Base-by-base conservation (phyloP, 2,797 vertebrate genomes). In the Sebastes diaconus region DNA sequence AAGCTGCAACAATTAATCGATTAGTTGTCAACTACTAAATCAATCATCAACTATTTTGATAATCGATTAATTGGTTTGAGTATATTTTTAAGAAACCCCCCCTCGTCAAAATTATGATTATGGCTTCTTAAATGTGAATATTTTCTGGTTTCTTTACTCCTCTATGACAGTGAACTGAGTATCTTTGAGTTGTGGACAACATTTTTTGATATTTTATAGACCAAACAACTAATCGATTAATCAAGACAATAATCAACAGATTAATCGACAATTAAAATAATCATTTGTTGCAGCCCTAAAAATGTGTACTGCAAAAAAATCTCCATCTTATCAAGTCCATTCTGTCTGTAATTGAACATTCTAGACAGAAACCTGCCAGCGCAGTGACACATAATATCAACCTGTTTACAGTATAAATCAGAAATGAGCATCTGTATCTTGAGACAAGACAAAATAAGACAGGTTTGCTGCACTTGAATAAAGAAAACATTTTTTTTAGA, bases 51-150 rank as follows among this genome's bases (percentile, higher is more conserved):
- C 39, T 42, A 16, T 42, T 42, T 16, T 42, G 39, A 42, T 42
- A 6, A 42, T 42, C 39, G 39, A 42, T 42, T 42, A 0, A 3
- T 39, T 0, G 0, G 36, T 14, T 39, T 39, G 13, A 39, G 36
- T 39, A 36, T 36, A 34, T 34, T 34, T 34, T 34, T 34, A 34
- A 34, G 32, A 32, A 32, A 0, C 3, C 8, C 32, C n/a, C n/a
- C n/a, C n/a, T n/a, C n/a, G n/a, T 32, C 32, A 34, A 34, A 34
- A 34, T 34, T 34, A 34, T 34, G 0, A 42, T 42, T 42, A 13
- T 5, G 0, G 39, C 39, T 42, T 42, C 39, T 42, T 42, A 42
- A 16, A 42, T 42, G 39, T 42, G 39, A 42, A 42, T 42, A 42
- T 39, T 42, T 42, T 42, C 39, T 42, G 0, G 39, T 42, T 42